Percentiles rank a stretch among this genome's conserved stretches.
phyloP scores from a whole-genome alignment of 2,113 vertebrate species.

The Erpornis zantholeuca region DNA sequence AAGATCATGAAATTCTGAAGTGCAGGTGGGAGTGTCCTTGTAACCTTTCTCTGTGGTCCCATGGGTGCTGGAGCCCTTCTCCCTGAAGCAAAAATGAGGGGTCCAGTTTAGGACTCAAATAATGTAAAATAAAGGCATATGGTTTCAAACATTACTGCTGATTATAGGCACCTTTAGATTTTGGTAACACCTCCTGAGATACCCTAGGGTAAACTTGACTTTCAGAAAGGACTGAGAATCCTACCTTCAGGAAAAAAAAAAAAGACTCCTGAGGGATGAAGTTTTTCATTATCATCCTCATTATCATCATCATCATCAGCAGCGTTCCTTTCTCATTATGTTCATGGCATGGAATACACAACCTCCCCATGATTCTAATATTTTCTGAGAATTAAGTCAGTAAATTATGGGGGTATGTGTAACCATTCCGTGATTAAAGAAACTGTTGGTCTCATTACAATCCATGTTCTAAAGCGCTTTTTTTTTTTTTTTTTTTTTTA shows the following conservation, averaged over 20 bases:
- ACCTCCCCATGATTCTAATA: background rate
- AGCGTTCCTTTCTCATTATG: background rate
- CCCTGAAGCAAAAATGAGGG: background rate
- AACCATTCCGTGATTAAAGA: background rate
- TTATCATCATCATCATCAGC: background rate
- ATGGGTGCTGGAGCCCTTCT: background rate
- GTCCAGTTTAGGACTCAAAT: background rate
- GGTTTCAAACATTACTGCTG: background rate
- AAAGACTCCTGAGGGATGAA: background rate
- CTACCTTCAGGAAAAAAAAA: background rate
- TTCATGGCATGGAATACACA: background rate
- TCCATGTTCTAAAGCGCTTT: background rate
- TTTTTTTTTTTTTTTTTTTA: background rate
- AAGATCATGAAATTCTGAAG: background rate
- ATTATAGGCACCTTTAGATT: background rate
- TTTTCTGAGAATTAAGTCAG: background rate
- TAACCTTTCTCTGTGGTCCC: background rate
- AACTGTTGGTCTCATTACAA: background rate
- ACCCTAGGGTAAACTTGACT: background rate
- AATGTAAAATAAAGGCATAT: background rate
- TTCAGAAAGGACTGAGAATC: slow-evolving; percentile 1
- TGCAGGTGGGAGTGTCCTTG: background rate
- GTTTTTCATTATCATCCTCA: background rate
- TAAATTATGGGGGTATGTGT: background rate
- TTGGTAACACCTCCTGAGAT: background rate